Percentiles rank a stretch among this genome's conserved stretches.
These are phyloP conservation scores for Muscicapa adusta DNA, from an alignment of 2,113 vertebrate genomes.

Conservation along the genomic window DNA sequence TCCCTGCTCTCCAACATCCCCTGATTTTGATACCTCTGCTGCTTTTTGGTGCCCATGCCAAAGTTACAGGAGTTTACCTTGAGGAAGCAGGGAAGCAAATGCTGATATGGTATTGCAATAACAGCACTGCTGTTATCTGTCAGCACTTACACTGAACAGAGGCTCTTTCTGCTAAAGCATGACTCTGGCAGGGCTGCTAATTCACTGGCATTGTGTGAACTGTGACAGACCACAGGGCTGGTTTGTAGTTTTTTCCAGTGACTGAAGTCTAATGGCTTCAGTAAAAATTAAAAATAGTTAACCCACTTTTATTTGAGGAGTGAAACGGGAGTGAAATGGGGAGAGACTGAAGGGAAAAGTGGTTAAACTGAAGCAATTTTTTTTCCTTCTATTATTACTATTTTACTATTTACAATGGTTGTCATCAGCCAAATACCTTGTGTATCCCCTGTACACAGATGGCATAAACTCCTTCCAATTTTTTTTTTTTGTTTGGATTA, in stretches of 20 bases:
- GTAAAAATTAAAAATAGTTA: conserved; percentile 28
- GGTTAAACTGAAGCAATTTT: conserved; percentile 61
- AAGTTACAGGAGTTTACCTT: conserved; percentile 45
- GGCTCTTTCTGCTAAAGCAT: conserved; percentile 54
- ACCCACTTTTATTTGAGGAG: conserved; percentile 15
- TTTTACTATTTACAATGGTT: background rate
- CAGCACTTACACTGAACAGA: conserved; percentile 69
- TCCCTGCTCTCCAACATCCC: background rate
- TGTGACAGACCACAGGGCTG: conserved; percentile 29
- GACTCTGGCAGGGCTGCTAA: conserved; percentile 54
- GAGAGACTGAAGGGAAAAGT: conserved; percentile 53
- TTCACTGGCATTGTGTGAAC: conserved; percentile 72
- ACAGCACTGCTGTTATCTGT: conserved; percentile 68
- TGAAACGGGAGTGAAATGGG: background rate
- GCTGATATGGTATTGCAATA: conserved; percentile 58
- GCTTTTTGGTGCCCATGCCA: conserved; percentile 33
- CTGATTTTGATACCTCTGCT: background rate
- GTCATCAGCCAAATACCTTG: background rate
- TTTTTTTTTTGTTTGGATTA: background rate
- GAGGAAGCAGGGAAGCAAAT: conserved; percentile 32
- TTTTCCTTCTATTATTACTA: background rate
- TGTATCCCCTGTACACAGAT: background rate
- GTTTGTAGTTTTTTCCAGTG: conserved; percentile 30
- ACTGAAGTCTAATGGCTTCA: conserved; percentile 30
- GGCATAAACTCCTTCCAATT: background rate